Evolutionary conservation across 2,113 vertebrate species (phyloP), one percentile per base, ranked within the genome.

Genomic region (Vidua chalybeata): DNA sequence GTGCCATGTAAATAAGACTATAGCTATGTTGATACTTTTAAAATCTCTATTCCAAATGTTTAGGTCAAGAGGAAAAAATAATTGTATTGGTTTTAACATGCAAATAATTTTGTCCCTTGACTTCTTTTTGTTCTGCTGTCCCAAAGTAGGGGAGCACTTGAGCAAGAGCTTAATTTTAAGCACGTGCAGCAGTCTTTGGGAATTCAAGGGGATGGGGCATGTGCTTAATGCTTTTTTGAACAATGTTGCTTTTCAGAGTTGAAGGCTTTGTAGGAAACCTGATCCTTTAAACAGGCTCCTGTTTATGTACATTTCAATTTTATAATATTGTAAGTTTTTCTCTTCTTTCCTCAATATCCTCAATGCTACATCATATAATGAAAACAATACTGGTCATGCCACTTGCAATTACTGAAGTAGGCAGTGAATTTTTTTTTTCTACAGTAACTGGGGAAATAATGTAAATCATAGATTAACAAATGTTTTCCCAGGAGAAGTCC

Each of bases 251-350:
- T 94, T 94, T 90, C 88, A 90, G 86, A 75, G 13, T 89, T 90
- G 72, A 84, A 88, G 56, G 41, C 56, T 84, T 82, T 84, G 79
- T 89, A 89, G 66, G 86, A 95, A 96, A 91, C 68, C 24, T 30
- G 75, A 92, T 90, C 67, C 52, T 94, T 96, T 90, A 93, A 90
- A 79, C 49, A 63, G 45, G 85, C 77, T 96, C 62, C 92, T 90
- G 92, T 90, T 96, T 92, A 93, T 91, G 56, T 88, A 88, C 61
- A 64, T 88, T 96, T 94, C 76, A 78, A 43, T 85, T 92, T 86
- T 90, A 84, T 64, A 90, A 71, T 84, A 86, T 56, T 94, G 30
- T 88, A 78, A 75, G 54, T 91, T 95, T 96, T 87, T 15, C n/a
- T 51, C 49, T 77, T 84, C 61, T 84, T 94, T 85, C 81, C 90